Evolutionary conservation across 2,113 vertebrate species (phyloP).

Genomic region (Erpornis zantholeuca): DNA sequence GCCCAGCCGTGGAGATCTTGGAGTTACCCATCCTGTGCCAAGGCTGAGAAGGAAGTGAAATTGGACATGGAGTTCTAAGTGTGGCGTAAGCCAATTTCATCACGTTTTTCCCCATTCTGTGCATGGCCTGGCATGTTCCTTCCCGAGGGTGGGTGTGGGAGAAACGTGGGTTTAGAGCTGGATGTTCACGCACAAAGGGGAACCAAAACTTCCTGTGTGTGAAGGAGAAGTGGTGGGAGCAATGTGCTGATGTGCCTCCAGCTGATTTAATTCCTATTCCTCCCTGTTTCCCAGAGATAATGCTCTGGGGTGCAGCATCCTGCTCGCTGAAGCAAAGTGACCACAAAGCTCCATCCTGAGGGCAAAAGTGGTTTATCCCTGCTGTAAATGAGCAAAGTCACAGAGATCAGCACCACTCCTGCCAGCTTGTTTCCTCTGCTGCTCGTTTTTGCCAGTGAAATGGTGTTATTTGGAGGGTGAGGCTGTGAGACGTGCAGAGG

Average conservation of each 20-base stretch:
- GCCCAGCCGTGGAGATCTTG: background rate
- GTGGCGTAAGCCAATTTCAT: background rate
- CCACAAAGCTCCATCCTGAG: background rate
- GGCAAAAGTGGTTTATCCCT: background rate
- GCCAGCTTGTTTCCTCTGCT: background rate
- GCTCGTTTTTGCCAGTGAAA: background rate
- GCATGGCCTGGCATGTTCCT: rapidly evolving
- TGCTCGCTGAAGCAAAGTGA: background rate
- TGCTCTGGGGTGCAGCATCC: background rate
- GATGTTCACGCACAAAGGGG: background rate
- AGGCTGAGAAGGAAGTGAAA: background rate
- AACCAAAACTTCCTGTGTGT: background rate
- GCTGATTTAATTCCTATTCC: background rate
- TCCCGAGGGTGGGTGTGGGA: rapidly evolving
- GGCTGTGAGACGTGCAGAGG: background rate
- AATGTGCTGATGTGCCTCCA: background rate
- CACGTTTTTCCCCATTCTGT: background rate
- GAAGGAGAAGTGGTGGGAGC: background rate
- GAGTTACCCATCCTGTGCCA: background rate
- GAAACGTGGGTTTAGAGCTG: background rate
- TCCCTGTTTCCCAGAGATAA: background rate
- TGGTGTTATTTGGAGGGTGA: background rate
- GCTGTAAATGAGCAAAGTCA: background rate
- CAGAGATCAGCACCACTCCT: background rate
- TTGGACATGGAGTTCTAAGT: background rate